Percentiles rank a stretch among this genome's conserved stretches.
phyloP scores from a whole-genome alignment of 53 echinoderm and acorn worm genomes.

The Henricia sp. region DNA sequence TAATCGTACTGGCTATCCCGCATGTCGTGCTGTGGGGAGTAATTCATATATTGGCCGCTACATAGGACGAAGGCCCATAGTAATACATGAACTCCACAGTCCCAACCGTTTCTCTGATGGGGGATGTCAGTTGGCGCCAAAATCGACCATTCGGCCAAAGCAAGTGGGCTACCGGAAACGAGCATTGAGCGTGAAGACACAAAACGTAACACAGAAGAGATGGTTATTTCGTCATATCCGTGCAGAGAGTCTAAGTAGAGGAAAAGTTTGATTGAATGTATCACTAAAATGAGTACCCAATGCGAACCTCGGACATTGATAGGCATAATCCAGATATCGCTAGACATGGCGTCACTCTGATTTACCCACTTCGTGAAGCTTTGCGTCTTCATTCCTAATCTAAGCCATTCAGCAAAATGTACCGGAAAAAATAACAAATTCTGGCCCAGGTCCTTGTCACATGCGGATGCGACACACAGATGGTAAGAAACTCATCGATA shows the following conservation, averaged over 20 bases:
- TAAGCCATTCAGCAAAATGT: background rate
- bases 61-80: background rate
- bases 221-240: background rate
- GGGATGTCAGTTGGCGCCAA: background rate
- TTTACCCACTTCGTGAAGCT: background rate
- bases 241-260: background rate
- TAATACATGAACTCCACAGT: conserved; percentile 2
- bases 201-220: background rate
- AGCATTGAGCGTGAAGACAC: background rate
- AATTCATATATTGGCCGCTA: background rate
- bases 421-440: background rate
- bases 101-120: background rate
- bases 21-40: background rate
- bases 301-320: background rate
- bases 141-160: background rate
- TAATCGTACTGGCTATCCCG: no score
- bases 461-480: background rate
- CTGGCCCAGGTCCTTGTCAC: background rate
- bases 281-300: background rate
- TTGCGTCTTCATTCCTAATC: background rate
- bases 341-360: background rate
- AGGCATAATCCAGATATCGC: background rate
- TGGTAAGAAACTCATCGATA: background rate
- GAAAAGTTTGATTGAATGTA: background rate
- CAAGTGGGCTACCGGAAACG: background rate